Evolutionary conservation across 1,140 invertebrate species (phyloP), one percentile per base, ranked within the genome.

Genomic region (Cotesia chilonis): DNA sequence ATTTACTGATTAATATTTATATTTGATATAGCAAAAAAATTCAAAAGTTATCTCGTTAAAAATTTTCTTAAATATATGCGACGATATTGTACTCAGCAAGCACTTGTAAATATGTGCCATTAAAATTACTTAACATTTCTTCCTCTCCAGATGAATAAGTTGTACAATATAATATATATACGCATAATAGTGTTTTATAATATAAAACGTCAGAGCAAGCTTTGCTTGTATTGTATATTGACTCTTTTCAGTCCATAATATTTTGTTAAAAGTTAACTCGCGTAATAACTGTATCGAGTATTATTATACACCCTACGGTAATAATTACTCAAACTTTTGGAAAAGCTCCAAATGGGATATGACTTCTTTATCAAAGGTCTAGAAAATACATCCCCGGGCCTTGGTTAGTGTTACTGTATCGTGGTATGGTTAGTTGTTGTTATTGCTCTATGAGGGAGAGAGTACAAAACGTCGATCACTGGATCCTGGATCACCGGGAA

Each of bases 281-380:
- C 28, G 28, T 28, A 28, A 28, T 2, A 28, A 28, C 1, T 28
- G 28, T 28, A 3, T 28, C 3, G 28, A 28, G 28, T 28, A 28
- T 28, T 28, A 28, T 28, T 28, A 28, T 28, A 28, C 28, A 28
- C 28, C 28, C 28, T 28, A 28, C 28, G 3, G 1, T 28, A 28
- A 65, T 68, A 68, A 68, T 68, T 68, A 65, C 63, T 68, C 35
- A 51, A 68, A n/a, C 41, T 54, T 68, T 54, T 68, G 66, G 66
- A 51, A 14, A 28, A 20, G 17, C 28, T 68, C 66, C 66, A 68
- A 68, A 55, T 68, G 52, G 52, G 66, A 4, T 20, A 36, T n/a
- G 10, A 7, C 54, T 20, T 38, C 12, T 10, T 28, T 55, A 55
- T 54, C 12, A 36, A 5, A 4, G 12, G 20, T 9, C 54, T 36